Evolutionary conservation across 2,888 invertebrate species (phyloP).

Genomic region (Melanotus villosus): DNA sequence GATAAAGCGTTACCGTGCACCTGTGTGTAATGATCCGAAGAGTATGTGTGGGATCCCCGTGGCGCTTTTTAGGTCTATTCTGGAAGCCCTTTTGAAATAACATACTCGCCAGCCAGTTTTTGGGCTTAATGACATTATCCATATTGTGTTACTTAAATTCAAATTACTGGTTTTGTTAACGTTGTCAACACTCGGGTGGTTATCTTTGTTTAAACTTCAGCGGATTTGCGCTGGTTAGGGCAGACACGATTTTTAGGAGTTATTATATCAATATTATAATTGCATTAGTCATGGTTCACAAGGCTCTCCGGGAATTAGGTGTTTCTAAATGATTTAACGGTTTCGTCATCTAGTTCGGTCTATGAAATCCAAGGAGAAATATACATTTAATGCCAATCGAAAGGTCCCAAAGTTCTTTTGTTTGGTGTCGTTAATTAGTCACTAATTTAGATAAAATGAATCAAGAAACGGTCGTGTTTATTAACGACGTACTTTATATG

Average conservation of each 20-base stretch:
- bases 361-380: too few species aligned
- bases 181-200: conserved; percentile 55
- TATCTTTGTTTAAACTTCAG: conserved; percentile 53
- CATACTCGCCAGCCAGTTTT: conserved; percentile 53
- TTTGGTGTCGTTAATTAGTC: too few species aligned
- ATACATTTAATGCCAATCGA: too few species aligned
- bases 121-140: conserved; percentile 58
- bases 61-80: conserved; percentile 61
- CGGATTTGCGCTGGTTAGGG: conserved; percentile 55
- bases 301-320: conserved; percentile 23
- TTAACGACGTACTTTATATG: too few species aligned
- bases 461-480: too few species aligned
- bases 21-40: conserved; percentile 67
- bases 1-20: conserved; percentile 56
- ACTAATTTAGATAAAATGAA: too few species aligned
- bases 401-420: too few species aligned
- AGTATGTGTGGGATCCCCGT: conserved; percentile 63
- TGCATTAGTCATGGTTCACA: conserved; percentile 56
- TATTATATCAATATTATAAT: conserved; percentile 58
- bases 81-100: conserved; percentile 59
- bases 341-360: too few species aligned
- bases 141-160: conserved; percentile 51
- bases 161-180: conserved; percentile 59
- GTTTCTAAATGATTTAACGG: background rate
- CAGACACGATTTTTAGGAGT: conserved; percentile 43